These are phyloP conservation scores for Lytechinus variegatus DNA, from an alignment of 35 echinoderm and acorn worm species.

Conservation along the genomic window DNA sequence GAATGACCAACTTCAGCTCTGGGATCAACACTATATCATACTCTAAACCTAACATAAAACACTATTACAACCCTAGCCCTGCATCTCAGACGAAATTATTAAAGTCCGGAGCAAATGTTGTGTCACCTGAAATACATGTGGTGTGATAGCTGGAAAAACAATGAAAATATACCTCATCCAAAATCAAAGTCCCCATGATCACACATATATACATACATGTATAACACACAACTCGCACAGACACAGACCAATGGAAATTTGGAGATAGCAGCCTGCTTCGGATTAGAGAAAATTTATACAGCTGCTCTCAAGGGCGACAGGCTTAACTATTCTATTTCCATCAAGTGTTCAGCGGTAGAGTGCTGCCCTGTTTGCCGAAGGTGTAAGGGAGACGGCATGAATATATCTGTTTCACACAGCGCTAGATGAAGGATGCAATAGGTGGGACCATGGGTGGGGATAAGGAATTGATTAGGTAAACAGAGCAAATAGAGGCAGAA, in stretches of 20 bases:
- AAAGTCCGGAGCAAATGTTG: too few relatives aligned
- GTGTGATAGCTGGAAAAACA: too few relatives aligned
- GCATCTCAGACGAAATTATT: too few relatives aligned
- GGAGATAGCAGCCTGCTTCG: background rate
- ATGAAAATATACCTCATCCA: too few relatives aligned
- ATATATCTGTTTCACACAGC: background rate
- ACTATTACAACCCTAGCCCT: too few relatives aligned
- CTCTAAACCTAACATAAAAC: too few relatives aligned
- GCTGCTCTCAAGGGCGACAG: background rate
- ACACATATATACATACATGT: too few relatives aligned
- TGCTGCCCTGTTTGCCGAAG: background rate
- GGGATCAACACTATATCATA: too few relatives aligned
- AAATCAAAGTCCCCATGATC: too few relatives aligned
- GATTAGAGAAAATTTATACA: background rate
- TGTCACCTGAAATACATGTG: too few relatives aligned
- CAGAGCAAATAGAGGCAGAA: background rate
- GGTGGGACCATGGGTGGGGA: background rate
- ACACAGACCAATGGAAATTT: background rate
- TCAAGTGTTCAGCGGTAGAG: constrained; percentile 6
- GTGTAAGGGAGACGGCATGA: background rate
- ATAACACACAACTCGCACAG: too few relatives aligned
- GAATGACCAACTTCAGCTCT: too few relatives aligned
- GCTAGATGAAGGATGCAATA: background rate
- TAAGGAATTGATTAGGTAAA: background rate
- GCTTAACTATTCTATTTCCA: background rate